phyloP scores from a whole-genome alignment of 1,140 invertebrate genomes.

The Achroia grisella region DNA sequence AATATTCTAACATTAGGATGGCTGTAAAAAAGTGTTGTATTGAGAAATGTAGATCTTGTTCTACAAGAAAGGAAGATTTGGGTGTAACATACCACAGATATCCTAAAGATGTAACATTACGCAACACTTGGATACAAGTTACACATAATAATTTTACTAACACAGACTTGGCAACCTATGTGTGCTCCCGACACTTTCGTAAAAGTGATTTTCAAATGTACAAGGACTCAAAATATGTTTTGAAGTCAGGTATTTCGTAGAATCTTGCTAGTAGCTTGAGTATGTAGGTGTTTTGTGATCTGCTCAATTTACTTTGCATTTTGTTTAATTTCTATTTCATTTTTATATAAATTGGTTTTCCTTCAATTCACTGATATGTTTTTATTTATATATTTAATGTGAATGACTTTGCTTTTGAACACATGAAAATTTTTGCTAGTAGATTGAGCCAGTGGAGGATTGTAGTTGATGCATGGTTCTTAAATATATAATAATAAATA shows the following conservation, averaged over 20 bases:
- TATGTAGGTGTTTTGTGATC: conserved; percentile 9
- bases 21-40: conserved; percentile 56
- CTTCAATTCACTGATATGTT: not conserved
- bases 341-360: not conserved
- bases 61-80: conserved; percentile 46
- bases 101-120: conserved; percentile 41
- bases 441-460: not conserved
- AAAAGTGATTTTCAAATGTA: conserved; percentile 58
- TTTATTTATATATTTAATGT: not conserved
- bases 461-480: conserved; percentile 1
- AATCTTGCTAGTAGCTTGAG: conserved; percentile 6
- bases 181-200: conserved; percentile 59
- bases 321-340: conserved; percentile 2
- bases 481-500: too few species aligned
- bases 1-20: conserved; percentile 36
- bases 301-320: conserved; percentile 7
- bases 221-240: conserved; percentile 52
- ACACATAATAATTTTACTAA: conserved; percentile 24
- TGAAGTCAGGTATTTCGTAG: conserved; percentile 49
- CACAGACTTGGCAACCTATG: conserved; percentile 27
- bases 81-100: conserved; percentile 63
- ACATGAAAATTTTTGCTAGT: conserved; percentile 6
- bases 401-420: too few species aligned
- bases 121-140: conserved; percentile 34
- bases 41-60: conserved; percentile 47